A percentile compares a stretch with the other conserved stretches of the same genome.
These are phyloP conservation scores for Gulo gulo DNA, from an alignment of 2,113 vertebrate species.

Conservation along the genomic window DNA sequence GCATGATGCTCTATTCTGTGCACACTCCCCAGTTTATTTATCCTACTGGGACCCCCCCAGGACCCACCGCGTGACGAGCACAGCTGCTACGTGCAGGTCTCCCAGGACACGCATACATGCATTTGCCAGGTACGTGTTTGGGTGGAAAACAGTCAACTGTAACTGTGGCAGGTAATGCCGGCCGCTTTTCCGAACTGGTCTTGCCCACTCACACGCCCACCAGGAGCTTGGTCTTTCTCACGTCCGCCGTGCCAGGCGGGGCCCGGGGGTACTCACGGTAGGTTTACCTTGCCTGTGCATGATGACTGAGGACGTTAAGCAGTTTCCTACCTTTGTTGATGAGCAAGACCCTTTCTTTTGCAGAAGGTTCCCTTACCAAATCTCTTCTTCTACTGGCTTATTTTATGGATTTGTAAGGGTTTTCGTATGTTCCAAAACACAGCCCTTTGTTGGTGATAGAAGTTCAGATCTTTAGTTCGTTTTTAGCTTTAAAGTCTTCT, in stretches of 20 bases:
- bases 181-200: not conserved
- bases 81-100: fast-evolving
- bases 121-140: not conserved
- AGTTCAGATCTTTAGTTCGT: not conserved
- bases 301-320: not conserved
- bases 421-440: not conserved
- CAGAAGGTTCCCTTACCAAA: not conserved
- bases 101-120: fast-evolving
- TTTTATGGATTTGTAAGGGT: not conserved
- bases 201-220: not conserved
- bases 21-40: too few relatives aligned
- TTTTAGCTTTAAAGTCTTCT: not conserved
- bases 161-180: not conserved
- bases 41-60: fast-evolving
- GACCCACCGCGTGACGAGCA: not conserved
- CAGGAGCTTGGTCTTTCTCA: not conserved
- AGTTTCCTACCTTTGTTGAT: not conserved
- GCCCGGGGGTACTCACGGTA: not conserved
- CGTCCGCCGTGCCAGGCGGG: not conserved
- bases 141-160: not conserved
- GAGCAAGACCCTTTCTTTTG: not conserved
- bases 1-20: fast-evolving
- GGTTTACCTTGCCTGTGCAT: not conserved
- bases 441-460: not conserved
- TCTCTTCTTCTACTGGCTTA: not conserved